phyloP scores from a whole-genome alignment of 2,888 invertebrate species.

The Pseudococcus longispinus region DNA sequence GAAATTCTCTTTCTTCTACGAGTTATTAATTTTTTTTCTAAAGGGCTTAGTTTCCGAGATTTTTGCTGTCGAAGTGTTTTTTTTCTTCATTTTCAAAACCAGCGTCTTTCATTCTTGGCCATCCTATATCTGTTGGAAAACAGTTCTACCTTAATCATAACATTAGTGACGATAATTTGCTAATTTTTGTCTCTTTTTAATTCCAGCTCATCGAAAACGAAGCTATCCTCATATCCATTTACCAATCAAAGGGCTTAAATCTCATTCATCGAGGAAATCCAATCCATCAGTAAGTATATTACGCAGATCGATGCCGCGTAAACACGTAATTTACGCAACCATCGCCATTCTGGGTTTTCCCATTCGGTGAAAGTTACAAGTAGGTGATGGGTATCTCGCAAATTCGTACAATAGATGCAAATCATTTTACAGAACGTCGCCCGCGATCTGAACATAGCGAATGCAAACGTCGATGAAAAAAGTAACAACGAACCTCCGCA shows the following conservation, averaged over 20 bases:
- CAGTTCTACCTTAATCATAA: too few species aligned
- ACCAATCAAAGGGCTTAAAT: conserved; percentile 45
- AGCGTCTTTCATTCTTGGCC: too few species aligned
- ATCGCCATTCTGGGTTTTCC: neutral
- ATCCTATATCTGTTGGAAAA: too few species aligned
- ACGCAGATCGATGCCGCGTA: neutral
- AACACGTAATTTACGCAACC: neutral
- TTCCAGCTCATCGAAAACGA: conserved; percentile 43
- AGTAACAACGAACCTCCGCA: neutral
- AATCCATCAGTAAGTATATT: neutral
- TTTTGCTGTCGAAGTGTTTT: too few species aligned
- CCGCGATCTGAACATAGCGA: neutral
- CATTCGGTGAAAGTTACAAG: neutral
- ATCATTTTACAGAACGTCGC: neutral
- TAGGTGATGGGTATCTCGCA: neutral
- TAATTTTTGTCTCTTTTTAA: neutral
- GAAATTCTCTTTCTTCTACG: too few species aligned
- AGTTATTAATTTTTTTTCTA: too few species aligned
- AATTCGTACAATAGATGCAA: neutral
- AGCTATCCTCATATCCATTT: conserved; percentile 51
- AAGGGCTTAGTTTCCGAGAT: too few species aligned
- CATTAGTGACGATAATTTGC: too few species aligned
- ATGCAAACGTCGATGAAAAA: neutral
- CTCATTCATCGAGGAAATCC: conserved; percentile 19
- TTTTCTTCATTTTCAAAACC: too few species aligned